phyloP scores from a whole-genome alignment of 2,888 invertebrate species.

The Drosophila suboccidentalis region DNA sequence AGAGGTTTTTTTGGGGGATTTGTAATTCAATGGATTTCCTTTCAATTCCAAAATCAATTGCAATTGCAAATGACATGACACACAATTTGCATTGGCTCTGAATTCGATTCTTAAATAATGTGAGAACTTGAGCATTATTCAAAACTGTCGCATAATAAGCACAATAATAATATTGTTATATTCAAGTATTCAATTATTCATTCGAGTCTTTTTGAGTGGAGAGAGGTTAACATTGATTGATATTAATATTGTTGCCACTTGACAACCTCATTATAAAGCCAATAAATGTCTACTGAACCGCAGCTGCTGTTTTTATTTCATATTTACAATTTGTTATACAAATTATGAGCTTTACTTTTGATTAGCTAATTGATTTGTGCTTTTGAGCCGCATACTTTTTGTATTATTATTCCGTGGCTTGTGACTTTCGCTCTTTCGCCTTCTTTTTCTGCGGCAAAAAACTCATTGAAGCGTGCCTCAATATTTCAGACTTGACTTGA shows the following conservation, averaged over 20 bases:
- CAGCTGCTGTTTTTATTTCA: not conserved
- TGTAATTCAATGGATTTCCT: constrained; percentile 43
- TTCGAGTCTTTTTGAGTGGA: not conserved
- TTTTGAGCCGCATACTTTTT: constrained; percentile 11
- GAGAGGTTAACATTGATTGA: constrained; percentile 13
- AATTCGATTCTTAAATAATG: constrained; percentile 29
- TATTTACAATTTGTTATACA: constrained; percentile 1
- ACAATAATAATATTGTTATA: not conserved
- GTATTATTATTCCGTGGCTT: constrained; percentile 6
- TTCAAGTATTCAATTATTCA: not conserved
- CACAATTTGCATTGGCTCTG: constrained; percentile 14
- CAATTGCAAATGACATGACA: constrained; percentile 28
- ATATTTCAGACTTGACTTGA: not conserved
- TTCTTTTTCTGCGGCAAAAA: constrained; percentile 18
- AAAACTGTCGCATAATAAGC: not conserved
- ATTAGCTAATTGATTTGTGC: constrained; percentile 66
- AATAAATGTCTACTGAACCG: constrained; percentile 42
- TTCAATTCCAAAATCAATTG: constrained; percentile 19
- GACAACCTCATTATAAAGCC: constrained; percentile 6
- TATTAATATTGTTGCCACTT: constrained; percentile 2
- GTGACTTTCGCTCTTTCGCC: constrained; percentile 38
- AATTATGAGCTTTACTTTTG: constrained; percentile 27
- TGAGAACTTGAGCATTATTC: constrained; percentile 19
- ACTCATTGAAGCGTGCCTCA: constrained; percentile 33
- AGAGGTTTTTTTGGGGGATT: too few relatives aligned